phyloP scores from a whole-genome alignment of 2,888 invertebrate genomes.

The Drosophila pullipes region DNA sequence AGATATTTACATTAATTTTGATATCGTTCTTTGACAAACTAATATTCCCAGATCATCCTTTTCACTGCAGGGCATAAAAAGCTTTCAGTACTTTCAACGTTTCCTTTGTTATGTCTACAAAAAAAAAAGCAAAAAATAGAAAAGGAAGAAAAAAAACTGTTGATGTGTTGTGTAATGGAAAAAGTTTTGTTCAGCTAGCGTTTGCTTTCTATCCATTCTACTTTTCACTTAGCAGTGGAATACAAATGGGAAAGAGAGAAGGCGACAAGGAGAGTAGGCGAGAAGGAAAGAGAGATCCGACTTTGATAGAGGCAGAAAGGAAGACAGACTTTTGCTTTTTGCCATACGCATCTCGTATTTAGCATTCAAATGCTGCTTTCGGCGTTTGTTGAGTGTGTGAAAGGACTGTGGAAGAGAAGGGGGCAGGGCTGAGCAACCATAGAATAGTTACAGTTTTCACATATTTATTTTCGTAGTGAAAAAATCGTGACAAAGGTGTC shows the following conservation, averaged over 20 bases:
- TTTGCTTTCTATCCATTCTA: conserved; percentile 75
- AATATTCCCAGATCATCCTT: conserved; percentile 52
- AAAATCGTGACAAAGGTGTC: conserved; percentile 34
- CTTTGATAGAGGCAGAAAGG: conserved; percentile 11
- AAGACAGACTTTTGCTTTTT: conserved; percentile 63
- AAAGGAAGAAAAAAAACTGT: conserved; percentile 63
- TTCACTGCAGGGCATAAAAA: conserved; percentile 64
- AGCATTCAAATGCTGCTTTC: conserved; percentile 46
- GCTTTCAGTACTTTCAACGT: conserved; percentile 75
- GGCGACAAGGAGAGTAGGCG: neutral
- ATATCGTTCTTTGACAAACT: conserved; percentile 18
- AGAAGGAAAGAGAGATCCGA: neutral
- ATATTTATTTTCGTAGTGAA: conserved; percentile 22
- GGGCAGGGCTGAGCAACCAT: neutral
- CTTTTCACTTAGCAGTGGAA: conserved; percentile 66
- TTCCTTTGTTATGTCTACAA: conserved; percentile 70
- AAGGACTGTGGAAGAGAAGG: neutral
- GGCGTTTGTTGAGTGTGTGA: conserved; percentile 5
- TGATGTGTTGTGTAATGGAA: conserved; percentile 79
- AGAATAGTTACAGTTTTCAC: conserved; percentile 53
- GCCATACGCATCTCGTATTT: conserved; percentile 52
- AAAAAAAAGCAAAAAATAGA: conserved; percentile 60
- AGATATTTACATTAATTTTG: neutral
- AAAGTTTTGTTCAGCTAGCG: conserved; percentile 77
- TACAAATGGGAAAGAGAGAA: conserved; percentile 10